phyloP scores from a whole-genome alignment of 2,797 vertebrate species.

The Bryconaethiops microstoma region DNA sequence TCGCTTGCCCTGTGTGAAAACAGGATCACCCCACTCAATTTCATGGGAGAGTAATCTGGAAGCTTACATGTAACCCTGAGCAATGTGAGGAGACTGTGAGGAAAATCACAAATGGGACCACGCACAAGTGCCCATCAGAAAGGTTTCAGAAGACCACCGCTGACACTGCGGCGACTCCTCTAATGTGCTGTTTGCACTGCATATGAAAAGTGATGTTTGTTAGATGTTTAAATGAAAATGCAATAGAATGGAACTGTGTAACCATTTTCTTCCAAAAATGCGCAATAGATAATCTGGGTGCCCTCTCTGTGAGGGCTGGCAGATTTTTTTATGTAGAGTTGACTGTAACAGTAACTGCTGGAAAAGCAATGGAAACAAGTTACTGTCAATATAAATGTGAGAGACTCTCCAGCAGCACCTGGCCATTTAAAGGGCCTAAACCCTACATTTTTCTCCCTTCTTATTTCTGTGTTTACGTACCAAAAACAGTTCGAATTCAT shows the following conservation, averaged over 20 bases:
- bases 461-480: too few species aligned
- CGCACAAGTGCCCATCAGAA: slow-evolving; percentile 21
- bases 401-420: too few species aligned
- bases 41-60: slow-evolving; percentile 50
- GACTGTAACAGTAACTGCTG: too few species aligned
- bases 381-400: too few species aligned
- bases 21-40: slow-evolving; percentile 47
- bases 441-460: too few species aligned
- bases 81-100: slow-evolving; percentile 42
- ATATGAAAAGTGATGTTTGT: slow-evolving; percentile 16
- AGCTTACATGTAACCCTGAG: slow-evolving; percentile 44
- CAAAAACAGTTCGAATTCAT: too few species aligned
- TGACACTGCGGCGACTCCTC: slow-evolving; percentile 6
- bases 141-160: slow-evolving; percentile 7
- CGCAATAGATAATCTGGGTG: too few species aligned
- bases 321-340: too few species aligned
- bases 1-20: slow-evolving; percentile 39
- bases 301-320: too few species aligned
- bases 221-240: not conserved
- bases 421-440: too few species aligned
- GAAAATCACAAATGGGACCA: slow-evolving; percentile 27
- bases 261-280: not conserved
- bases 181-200: slow-evolving; percentile 1
- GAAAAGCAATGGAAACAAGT: too few species aligned
- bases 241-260: slow-evolving; percentile 20